Conservation (phyloP, 2,888 invertebrate species). For the Cantharis lateralis region DNA sequence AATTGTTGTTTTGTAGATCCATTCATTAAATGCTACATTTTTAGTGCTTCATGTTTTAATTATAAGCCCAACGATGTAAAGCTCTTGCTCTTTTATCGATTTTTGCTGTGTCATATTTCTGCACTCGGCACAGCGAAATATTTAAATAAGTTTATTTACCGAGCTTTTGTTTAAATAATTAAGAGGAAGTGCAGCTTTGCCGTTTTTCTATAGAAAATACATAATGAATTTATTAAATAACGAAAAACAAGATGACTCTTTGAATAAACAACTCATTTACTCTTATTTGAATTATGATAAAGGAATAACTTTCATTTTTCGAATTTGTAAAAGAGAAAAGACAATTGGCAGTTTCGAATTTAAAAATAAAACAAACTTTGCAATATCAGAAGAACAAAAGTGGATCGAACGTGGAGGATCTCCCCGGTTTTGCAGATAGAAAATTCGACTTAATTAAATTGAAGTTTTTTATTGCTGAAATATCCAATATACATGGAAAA, state of each 20-base stretch:
- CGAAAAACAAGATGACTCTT: background rate
- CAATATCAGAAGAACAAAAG: no score
- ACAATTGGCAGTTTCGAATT: no score
- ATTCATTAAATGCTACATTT: background rate
- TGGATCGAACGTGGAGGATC: no score
- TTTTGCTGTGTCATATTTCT: background rate
- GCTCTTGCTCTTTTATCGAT: background rate
- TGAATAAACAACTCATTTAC: background rate
- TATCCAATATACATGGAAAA: no score
- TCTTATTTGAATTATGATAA: background rate
- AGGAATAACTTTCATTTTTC: background rate
- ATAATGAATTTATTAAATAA: background rate
- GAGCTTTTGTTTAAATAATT: background rate
- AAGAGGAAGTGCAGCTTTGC: background rate
- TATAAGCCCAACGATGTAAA: background rate
- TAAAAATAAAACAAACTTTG: no score
- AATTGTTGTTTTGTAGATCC: background rate
- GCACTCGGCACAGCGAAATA: background rate
- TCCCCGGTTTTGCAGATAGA: no score
- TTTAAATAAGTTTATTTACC: background rate
- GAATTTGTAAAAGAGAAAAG: no score
- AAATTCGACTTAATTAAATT: no score
- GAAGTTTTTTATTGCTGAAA: no score
- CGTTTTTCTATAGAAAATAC: background rate
- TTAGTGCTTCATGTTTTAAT: background rate